Base-by-base conservation (phyloP, 2,888 invertebrate genomes). In the Pristionchus fissidentatus region DNA sequence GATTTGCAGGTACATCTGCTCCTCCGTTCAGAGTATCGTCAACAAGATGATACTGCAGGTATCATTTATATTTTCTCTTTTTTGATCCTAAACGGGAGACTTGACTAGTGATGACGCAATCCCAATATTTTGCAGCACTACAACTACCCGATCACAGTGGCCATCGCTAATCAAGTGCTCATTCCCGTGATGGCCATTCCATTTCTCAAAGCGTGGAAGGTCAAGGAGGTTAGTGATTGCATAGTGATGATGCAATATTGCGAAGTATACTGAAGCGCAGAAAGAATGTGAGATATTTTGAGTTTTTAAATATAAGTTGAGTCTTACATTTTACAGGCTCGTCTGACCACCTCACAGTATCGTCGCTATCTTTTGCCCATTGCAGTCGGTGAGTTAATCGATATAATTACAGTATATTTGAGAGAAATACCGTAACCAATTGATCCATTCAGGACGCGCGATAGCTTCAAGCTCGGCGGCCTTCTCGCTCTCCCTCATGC, bases 21-120 rank as follows among this genome's bases (percentile, higher is more conserved):
- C 82, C 19, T 82, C 82, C 5, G 66, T 49, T 13, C 66, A 82
- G 49, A 38, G 38, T n/a, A 89, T 90, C 52, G 84, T 88, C 81
- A 90, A 90, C 84, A 90, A 90, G 84, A 70, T 88, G 78, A 85
- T 89, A 5, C 83, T 90, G 15, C 87, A 90, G 84, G 90, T 88
- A 15, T 0, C n/a, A 19, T 55, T 77, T 15, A 10, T 32, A n/a
- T 46, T 8, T 38, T 80, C 38, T 82, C 29, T 38, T 49, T n/a
- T n/a, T 32, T 29, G 19, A 29, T 32, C 3, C 43, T 13, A 7
- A 81, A 32, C 10, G 26, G 10, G 29, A 0, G 7, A 22, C n/a
- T 57, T 55, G 19, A 10, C 10, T n/a, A 29, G 1, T 32, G 13
- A 32, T 5, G 10, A 1, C 13, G 35, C 35, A 5, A 10, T 62